phyloP scores from a whole-genome alignment of 2,797 vertebrate species.

The Pelochelys cantorii region DNA sequence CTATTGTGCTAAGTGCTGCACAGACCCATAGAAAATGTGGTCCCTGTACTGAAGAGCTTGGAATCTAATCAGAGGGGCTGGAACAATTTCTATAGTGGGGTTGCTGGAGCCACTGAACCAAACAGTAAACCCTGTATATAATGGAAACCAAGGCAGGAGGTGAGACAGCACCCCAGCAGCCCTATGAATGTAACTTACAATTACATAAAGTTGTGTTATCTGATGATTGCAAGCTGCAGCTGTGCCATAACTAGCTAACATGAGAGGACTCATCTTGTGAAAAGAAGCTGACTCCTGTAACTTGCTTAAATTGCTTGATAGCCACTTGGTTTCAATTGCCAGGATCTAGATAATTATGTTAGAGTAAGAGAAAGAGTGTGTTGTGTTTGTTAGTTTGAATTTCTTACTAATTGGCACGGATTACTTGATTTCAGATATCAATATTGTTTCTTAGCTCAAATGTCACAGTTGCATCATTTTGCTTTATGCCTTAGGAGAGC shows the following conservation, averaged over 20 bases:
- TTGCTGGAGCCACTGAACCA: too few species aligned
- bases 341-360: background rate
- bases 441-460: background rate
- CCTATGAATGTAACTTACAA: too few species aligned
- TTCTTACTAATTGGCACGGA: background rate
- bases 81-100: too few species aligned
- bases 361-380: background rate
- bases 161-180: too few species aligned
- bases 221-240: constrained; percentile 8
- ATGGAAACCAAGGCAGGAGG: too few species aligned
- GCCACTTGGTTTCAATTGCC: background rate
- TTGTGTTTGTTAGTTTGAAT: background rate
- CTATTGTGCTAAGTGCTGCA: background rate
- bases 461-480: background rate
- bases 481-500: background rate
- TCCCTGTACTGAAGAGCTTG: background rate
- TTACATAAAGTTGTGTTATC: background rate
- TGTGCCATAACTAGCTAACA: constrained; percentile 24
- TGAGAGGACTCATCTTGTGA: background rate
- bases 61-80: background rate
- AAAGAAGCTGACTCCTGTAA: background rate
- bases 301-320: background rate
- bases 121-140: too few species aligned
- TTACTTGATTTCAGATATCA: constrained; percentile 19
- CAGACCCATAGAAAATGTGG: constrained; percentile 9